phyloP scores from a whole-genome alignment of 2,888 invertebrate species.

The Adelphocoris suturalis region DNA sequence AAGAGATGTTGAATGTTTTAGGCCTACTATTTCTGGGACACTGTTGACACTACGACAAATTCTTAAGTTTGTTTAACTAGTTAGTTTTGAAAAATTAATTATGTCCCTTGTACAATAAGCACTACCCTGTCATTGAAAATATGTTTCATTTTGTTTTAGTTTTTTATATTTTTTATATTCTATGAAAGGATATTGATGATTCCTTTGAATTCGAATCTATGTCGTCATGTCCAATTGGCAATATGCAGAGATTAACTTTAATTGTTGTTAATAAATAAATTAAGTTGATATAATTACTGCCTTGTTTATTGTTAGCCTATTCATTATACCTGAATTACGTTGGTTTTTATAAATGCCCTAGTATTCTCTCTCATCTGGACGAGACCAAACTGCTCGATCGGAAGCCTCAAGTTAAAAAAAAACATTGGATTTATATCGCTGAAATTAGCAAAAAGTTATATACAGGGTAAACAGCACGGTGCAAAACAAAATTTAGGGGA shows the following conservation, averaged over 20 bases:
- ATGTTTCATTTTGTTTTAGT: not conserved
- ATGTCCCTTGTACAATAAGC: not conserved
- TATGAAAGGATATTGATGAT: slow-evolving; percentile 10
- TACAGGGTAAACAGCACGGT: too few relatives aligned
- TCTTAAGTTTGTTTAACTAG: not conserved
- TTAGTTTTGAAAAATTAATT: not conserved
- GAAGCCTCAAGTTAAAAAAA: too few relatives aligned
- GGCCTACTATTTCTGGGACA: slow-evolving; percentile 16
- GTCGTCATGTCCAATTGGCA: slow-evolving; percentile 61
- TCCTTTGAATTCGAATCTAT: slow-evolving; percentile 34
- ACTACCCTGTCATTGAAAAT: not conserved
- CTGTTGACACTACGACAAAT: not conserved
- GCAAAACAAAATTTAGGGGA: too few relatives aligned
- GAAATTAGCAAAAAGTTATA: too few relatives aligned
- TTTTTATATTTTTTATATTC: not conserved
- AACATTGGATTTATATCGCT: too few relatives aligned
- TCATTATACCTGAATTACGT: too few relatives aligned
- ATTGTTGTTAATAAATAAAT: slow-evolving; percentile 60
- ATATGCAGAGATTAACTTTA: slow-evolving; percentile 61
- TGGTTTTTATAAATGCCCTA: too few relatives aligned
- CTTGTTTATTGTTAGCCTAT: not conserved
- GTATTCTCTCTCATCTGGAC: not conserved
- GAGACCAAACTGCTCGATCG: too few relatives aligned
- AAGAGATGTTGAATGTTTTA: slow-evolving; percentile 31
- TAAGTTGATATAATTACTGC: slow-evolving; percentile 43